Percentiles rank a stretch among this genome's conserved stretches.
These are phyloP conservation scores for Thymallus thymallus DNA, from an alignment of 2,113 vertebrate species.

Conservation along the genomic window DNA sequence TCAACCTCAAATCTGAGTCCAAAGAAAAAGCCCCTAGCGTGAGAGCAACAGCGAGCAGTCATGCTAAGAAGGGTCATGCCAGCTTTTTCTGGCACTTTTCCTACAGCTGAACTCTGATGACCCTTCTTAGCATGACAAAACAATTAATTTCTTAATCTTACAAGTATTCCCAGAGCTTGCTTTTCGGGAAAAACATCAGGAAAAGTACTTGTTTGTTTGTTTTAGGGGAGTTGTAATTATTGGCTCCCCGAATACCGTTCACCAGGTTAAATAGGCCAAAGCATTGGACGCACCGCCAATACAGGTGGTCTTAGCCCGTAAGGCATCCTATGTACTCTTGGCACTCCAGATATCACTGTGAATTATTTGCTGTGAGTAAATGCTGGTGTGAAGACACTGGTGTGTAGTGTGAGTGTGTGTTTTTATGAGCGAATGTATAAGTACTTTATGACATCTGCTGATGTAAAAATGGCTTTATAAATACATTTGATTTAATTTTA, in stretches of 20 bases:
- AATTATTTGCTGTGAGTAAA: background rate
- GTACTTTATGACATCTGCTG: conserved; percentile 23
- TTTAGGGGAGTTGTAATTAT: background rate
- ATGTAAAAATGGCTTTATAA: background rate
- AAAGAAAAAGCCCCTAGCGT: background rate
- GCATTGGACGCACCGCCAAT: background rate
- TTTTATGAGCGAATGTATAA: background rate
- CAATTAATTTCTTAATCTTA: conserved; percentile 17
- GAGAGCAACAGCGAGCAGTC: background rate
- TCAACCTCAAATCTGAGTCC: conserved; percentile 7
- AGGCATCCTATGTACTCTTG: background rate
- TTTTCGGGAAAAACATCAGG: conserved; percentile 25
- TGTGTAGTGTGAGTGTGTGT: conserved; percentile 13
- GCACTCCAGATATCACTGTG: background rate
- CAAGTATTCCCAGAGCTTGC: conserved; percentile 7
- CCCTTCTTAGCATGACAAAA: conserved; percentile 44
- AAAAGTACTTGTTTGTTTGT: conserved; percentile 20
- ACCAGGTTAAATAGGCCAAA: conserved; percentile 10
- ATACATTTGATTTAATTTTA: no score
- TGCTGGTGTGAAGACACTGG: conserved; percentile 21
- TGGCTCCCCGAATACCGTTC: conserved; percentile 6
- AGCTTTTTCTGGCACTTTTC: conserved; percentile 10
- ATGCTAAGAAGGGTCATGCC: no score
- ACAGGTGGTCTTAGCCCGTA: background rate
- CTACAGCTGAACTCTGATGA: conserved; percentile 26